A percentile compares a stretch with the other conserved stretches of the same genome.
Evolutionary conservation across 1,140 invertebrate species (phyloP).

Genomic region (Homalodisca vitripennis): DNA sequence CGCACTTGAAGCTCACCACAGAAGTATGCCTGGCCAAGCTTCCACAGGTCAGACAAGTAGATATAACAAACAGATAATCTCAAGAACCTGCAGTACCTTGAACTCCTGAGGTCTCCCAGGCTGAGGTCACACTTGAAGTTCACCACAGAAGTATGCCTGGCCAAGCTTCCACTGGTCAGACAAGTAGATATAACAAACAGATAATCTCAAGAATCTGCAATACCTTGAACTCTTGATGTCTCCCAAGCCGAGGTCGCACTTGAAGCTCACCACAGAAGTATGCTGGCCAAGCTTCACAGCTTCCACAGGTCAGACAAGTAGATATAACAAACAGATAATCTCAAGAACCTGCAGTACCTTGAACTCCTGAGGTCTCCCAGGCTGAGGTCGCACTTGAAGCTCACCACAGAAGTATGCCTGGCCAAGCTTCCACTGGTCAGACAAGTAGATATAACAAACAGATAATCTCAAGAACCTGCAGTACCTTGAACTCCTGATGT

Average conservation of each 20-base stretch:
- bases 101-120: slow-evolving; percentile 66
- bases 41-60: slow-evolving; percentile 88
- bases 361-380: slow-evolving; percentile 65
- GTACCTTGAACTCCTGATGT: slow-evolving; percentile 68
- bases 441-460: slow-evolving; percentile 68
- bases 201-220: too few species aligned
- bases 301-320: slow-evolving; percentile 89
- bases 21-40: slow-evolving; percentile 86
- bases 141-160: slow-evolving; percentile 85
- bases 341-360: slow-evolving; percentile 66
- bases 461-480: too few species aligned
- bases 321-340: too few species aligned
- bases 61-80: too few species aligned
- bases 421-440: slow-evolving; percentile 86
- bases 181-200: slow-evolving; percentile 65
- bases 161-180: slow-evolving; percentile 88
- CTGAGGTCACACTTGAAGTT: slow-evolving; percentile 71
- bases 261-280: slow-evolving; percentile 85
- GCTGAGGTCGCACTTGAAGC: slow-evolving; percentile 67
- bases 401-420: slow-evolving; percentile 88
- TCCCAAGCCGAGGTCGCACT: slow-evolving; percentile 65
- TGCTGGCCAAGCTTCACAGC: slow-evolving; percentile 80
- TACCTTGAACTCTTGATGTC: too few species aligned
- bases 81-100: slow-evolving; percentile 64
- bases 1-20: slow-evolving; percentile 75